phyloP scores from a whole-genome alignment of 2,888 invertebrate genomes.

The Eilema griseolum region DNA sequence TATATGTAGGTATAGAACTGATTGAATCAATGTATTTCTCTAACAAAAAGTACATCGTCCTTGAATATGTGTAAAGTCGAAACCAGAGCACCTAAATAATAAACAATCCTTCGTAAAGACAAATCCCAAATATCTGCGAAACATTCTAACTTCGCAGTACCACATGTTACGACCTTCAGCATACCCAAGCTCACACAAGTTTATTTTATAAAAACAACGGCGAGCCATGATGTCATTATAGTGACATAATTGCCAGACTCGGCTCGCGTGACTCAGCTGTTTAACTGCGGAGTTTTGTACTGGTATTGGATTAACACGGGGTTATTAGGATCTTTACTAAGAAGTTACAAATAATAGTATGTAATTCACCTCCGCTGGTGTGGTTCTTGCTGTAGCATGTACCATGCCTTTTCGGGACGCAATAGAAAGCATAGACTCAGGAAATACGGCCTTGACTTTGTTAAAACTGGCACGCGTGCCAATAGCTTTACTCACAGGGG shows the following conservation, averaged over 20 bases:
- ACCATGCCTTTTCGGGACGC: not conserved
- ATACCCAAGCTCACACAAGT: constrained; percentile 31
- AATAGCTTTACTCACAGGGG: not conserved
- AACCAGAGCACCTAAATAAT: not conserved
- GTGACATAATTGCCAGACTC: constrained; percentile 50
- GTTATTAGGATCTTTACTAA: not conserved
- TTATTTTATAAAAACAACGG: constrained; percentile 33
- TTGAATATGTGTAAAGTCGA: too few species aligned
- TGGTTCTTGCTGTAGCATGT: too few species aligned
- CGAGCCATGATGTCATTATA: constrained; percentile 48
- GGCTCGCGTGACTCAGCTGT: constrained; percentile 44
- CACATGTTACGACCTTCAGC: constrained; percentile 28
- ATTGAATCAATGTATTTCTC: too few species aligned
- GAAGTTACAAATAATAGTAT: not conserved
- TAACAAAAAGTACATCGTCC: too few species aligned
- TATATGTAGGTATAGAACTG: too few species aligned
- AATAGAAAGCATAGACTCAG: not conserved
- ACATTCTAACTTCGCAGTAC: constrained; percentile 6
- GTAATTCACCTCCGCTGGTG: not conserved
- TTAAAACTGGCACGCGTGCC: not conserved
- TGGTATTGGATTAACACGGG: constrained; percentile 1
- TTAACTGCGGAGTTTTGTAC: constrained; percentile 14
- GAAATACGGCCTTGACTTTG: not conserved
- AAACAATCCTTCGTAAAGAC: not conserved
- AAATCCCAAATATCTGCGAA: not conserved